Conservation (phyloP, 2,113 vertebrate species). For the Danio rerio region DNA sequence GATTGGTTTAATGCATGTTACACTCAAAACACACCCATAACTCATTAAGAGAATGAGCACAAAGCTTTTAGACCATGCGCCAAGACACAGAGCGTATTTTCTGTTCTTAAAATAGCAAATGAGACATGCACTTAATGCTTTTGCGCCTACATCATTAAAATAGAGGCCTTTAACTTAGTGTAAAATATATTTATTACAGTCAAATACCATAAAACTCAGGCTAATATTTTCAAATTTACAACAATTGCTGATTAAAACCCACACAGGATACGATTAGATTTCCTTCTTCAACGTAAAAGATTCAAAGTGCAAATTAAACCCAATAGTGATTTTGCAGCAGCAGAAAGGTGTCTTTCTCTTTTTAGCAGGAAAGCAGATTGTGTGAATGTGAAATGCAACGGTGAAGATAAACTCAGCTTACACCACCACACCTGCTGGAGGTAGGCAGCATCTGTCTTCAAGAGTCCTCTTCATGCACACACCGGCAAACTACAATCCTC, state of each 20-base stretch:
- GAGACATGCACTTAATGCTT: no score
- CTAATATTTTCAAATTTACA: not conserved
- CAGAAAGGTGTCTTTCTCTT: not conserved
- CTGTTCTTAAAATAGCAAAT: no score
- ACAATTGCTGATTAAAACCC: not conserved
- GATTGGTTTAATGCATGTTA: no score
- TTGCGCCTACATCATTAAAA: no score
- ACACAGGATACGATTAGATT: not conserved
- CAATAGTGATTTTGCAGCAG: not conserved
- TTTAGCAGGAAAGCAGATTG: constrained; percentile 50
- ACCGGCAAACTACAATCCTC: constrained; percentile 22
- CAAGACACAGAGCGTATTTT: no score
- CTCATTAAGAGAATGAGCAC: no score
- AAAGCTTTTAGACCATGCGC: no score
- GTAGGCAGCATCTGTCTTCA: constrained; percentile 31
- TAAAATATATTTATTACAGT: not conserved
- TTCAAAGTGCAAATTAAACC: constrained; percentile 7
- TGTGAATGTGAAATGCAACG: constrained; percentile 27
- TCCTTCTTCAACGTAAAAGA: not conserved
- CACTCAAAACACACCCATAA: no score
- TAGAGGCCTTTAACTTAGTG: not conserved
- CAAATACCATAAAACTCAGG: not conserved
- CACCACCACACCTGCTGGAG: constrained; percentile 52
- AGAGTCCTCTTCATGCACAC: constrained; percentile 40
- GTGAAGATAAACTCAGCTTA: constrained; percentile 45